Evolutionary conservation across 2,113 vertebrate species (phyloP), one percentile per base, ranked within the genome.

Genomic region (Lucifuga dentata): DNA sequence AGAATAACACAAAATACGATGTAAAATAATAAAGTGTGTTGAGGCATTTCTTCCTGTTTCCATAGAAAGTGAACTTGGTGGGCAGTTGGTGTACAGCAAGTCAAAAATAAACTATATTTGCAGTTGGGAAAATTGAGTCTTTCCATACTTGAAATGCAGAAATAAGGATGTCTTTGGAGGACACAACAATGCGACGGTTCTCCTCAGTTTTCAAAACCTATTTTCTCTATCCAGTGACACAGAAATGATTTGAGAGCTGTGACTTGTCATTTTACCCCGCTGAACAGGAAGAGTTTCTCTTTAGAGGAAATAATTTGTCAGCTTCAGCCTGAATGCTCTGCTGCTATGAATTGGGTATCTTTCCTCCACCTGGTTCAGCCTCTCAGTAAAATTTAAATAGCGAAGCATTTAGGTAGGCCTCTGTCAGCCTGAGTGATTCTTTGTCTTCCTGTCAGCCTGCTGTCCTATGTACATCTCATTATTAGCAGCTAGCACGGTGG

Each of bases 271-370:
- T 29, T 36, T 19, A 23, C 24, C 49, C n/a, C 9, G 20, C 56
- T 45, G 24, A 49, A 16, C 1, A 38, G 53, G 56, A 45, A 72
- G 23, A 57, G 10, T 10, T 53, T 23, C 26, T 43, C 24, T 19
- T 72, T n/a, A 10, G 32, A 40, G 50, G 41, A 38, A 60, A 73
- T 63, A 3, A 66, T 81, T 68, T 63, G 43, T 58, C 52, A 76
- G 3, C 15, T 8, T 41, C 11, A 1, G 39, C 48, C 52, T 52
- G 39, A 11, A 2, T 17, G 55, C 53, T 45, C 40, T 10, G 53
- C 59, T 11, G 40, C 24, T 1, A 1, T 52, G 35, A 65, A 60
- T 80, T 64, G 50, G 12, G 6, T 38, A 49, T 56, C 32, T 41
- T 50, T 46, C 41, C 32, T 52, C 48, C n/a, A 7, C 16, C 49